phyloP scores from a whole-genome alignment of 2,113 vertebrate genomes.

The Labeo catla region DNA sequence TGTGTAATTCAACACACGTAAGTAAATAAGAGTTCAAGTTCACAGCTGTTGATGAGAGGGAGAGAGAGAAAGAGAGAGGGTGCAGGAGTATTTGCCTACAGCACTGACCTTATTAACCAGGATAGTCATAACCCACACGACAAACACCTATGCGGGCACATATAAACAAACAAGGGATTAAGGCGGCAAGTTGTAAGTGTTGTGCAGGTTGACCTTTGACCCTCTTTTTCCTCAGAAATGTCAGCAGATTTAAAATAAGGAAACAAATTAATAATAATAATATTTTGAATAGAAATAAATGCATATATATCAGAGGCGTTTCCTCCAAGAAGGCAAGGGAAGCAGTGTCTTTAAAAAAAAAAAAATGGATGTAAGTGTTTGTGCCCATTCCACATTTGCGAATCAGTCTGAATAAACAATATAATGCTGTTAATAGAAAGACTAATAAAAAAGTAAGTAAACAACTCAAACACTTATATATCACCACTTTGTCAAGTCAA shows the following conservation, averaged over 20 bases:
- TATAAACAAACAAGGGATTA: background rate
- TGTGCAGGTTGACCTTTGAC: conserved; percentile 24
- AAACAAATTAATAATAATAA: background rate
- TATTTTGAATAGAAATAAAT: too few species aligned
- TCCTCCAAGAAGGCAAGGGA: too few species aligned
- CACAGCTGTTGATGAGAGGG: conserved; percentile 55
- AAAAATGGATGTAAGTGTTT: too few species aligned
- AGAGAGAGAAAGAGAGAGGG: conserved; percentile 24
- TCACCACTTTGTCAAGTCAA: too few species aligned
- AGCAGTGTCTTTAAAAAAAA: too few species aligned
- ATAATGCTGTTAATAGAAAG: too few species aligned
- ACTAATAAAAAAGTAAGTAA: too few species aligned
- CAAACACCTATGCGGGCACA: conserved; percentile 1
- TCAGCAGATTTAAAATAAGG: background rate
- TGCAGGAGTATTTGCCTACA: conserved; percentile 50
- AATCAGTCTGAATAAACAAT: too few species aligned
- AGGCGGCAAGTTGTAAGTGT: background rate
- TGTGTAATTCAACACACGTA: conserved; percentile 22
- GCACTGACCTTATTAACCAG: conserved; percentile 5
- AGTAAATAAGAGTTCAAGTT: conserved; percentile 68
- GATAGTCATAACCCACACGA: conserved; percentile 13
- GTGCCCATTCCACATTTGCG: too few species aligned
- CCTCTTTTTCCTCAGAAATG: background rate
- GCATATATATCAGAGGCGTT: too few species aligned
- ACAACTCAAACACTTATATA: too few species aligned